Base-by-base conservation (phyloP, 2,113 vertebrate species). In the Verasper variegatus region DNA sequence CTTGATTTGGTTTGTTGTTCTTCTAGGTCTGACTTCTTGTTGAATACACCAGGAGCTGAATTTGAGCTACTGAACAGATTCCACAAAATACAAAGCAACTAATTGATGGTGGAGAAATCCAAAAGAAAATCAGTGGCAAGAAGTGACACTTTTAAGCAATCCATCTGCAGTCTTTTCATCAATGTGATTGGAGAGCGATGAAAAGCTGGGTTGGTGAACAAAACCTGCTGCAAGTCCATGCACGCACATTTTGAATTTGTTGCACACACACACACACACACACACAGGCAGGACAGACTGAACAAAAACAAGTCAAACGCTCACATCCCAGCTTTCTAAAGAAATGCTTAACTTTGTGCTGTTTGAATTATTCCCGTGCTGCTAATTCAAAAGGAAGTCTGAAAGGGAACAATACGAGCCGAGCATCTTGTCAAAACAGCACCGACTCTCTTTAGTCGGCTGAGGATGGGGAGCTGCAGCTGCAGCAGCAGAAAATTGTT, bases 401-500 rank as follows among this genome's bases (percentile, higher is more conserved):
- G 47, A 68, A 59, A 68, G 45, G 21, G 64, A 86, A 86, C 76
- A 87, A 72, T 88, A 49, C 0, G 2, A 71, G 55, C 40, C 51
- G 64, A 83, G 59, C 64, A 27, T 84, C 73, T 76, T 83, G 72
- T 83, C 83, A 87, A 74, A 78, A 78, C 70, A 74, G 55, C 71
- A 47, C 49, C 0, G 56, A 68, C 21, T 47, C 71, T 73, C 62
- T 49, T 81, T 27, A 54, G 54, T 70, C 27, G 24, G 71, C 54
- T 77, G 47, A 45, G 69, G 76, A 84, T 27, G 56, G 70, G 47
- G 57, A 63, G 76, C 67, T 42, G 55, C 68, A 66, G 80, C 61
- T 49, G 58, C 61, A 70, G 59, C 71, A 64, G 64, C 47, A 61
- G 68, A 65, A 81, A 76, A 88, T 72, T 80, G 65, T 31, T 60